Evolutionary conservation across 2,797 vertebrate genomes (phyloP), one percentile per base, ranked within the genome.

Genomic region (Varecia variegata): DNA sequence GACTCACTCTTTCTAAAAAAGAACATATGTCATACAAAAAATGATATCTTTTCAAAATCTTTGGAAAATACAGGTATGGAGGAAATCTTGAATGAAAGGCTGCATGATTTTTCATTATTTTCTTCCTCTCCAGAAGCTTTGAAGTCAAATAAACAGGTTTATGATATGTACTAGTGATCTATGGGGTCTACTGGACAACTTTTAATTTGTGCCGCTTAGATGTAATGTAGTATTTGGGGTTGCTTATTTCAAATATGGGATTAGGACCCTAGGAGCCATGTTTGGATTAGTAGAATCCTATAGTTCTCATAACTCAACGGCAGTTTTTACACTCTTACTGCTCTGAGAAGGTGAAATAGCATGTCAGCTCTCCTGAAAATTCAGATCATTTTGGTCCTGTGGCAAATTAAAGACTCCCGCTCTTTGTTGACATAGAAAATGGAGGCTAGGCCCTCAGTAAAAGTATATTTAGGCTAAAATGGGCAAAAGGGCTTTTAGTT

Each of bases 31-130:
- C 1, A 1, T 1, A 17, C 2, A 52, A 32, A 58, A 85, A 3
- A 20, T 1, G 11, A 30, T 1, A 25, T 1, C 12, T 12, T 11
- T 83, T 40, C 52, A 65, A 35, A 58, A 7, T 56, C 12, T 60
- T 27, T 32, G 30, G 30, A 23, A 62, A 23, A 17, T 45, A 7
- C 1, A 96, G 96, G 94, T 97, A 95, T 23, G 65, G 8, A 73
- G 35, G 25, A 60, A 70, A 95, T 67, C 7, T 38, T 87, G 18
- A 74, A 47, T 27, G 25, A 40, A 58, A 15, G 3, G 14, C n/a
- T 43, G 8, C 13, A 45, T 35, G 17, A 47, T 27, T 94, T 90
- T 76, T 21, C 6, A 27, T 71, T 76, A 40, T 79, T 89, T 94
- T 38, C 76, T 68, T 70, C 13, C 32, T 9, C 12, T 80, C 12